phyloP scores from a whole-genome alignment of 2,113 vertebrate species.

The Narcine bancroftii region DNA sequence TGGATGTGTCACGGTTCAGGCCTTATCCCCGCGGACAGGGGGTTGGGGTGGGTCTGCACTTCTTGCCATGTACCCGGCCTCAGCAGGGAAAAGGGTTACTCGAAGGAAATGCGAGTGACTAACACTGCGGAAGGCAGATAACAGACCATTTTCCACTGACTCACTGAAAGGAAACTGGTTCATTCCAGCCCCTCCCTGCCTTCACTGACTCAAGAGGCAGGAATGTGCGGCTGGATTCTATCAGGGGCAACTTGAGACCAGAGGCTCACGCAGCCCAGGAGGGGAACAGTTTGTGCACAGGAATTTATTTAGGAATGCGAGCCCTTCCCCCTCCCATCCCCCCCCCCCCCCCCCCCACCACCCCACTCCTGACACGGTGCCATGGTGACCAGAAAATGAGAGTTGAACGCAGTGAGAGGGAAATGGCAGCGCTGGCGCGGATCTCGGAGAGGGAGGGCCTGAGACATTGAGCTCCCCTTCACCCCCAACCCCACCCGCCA shows the following conservation, averaged over 20 bases:
- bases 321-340: neutral
- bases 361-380: neutral
- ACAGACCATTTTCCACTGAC: conserved; percentile 7
- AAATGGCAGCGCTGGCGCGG: no score
- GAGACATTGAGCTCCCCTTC: no score
- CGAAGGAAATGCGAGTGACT: neutral
- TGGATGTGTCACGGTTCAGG: neutral
- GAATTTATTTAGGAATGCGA: neutral
- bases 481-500: no score
- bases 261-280: neutral
- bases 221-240: neutral
- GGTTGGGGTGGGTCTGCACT: neutral
- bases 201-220: neutral
- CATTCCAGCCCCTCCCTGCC: neutral
- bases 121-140: neutral
- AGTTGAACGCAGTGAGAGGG: no score
- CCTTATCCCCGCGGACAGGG: neutral
- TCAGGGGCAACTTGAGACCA: neutral
- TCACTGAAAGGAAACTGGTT: conserved; percentile 2
- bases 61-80: neutral
- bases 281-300: neutral
- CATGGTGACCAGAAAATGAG: no score
- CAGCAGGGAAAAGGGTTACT: neutral
- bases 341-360: neutral
- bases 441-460: no score